Evolutionary conservation across 1,140 invertebrate species (phyloP).

Genomic region (Lethrus apterus): DNA sequence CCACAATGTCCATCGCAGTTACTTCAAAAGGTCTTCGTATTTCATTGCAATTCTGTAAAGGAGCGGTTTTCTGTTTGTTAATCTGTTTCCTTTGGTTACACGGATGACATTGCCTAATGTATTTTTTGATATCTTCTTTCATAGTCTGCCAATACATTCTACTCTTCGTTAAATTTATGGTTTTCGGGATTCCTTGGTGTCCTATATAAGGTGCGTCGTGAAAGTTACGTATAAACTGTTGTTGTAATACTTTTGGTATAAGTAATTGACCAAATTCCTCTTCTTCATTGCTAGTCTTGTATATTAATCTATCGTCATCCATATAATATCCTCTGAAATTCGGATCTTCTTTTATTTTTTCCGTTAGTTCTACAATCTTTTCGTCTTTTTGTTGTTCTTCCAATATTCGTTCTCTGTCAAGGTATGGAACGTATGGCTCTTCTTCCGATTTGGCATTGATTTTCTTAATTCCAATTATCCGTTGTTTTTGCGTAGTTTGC

Average conservation of each 20-base stretch:
- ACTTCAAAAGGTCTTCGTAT: conserved; percentile 24
- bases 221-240: background rate
- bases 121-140: conserved; percentile 12
- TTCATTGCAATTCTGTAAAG: conserved; percentile 14
- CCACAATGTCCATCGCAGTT: conserved; percentile 38
- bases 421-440: background rate
- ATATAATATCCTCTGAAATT: background rate
- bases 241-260: background rate
- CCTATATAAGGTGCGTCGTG: conserved; percentile 6
- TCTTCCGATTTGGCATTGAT: too few species aligned
- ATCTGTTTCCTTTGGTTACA: conserved; percentile 23
- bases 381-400: background rate
- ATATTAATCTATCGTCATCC: background rate
- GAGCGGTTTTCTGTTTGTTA: conserved; percentile 7
- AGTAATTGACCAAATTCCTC: too few species aligned
- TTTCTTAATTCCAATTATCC: too few species aligned
- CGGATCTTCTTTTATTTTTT: background rate
- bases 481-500: too few species aligned
- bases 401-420: background rate
- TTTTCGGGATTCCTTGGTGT: conserved; percentile 7
- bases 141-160: conserved; percentile 10
- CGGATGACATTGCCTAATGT: conserved; percentile 8
- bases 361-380: background rate
- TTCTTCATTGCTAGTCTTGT: too few species aligned
- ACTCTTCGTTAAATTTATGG: background rate